These are phyloP conservation scores for Linepithema humile DNA, from an alignment of 1,140 invertebrate species.

Conservation along the genomic window DNA sequence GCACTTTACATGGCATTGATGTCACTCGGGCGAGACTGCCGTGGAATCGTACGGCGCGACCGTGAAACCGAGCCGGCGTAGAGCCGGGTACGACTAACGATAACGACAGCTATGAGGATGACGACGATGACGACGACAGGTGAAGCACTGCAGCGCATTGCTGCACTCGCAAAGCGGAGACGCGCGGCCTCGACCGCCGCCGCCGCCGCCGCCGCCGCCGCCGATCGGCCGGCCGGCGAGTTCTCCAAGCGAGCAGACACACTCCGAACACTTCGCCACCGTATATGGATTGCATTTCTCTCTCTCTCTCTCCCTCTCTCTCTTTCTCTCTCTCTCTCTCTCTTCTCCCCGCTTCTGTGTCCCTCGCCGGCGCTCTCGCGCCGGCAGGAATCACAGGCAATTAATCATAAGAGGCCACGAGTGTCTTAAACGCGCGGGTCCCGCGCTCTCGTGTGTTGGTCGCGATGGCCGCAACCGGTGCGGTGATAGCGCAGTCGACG, in stretches of 20 bases:
- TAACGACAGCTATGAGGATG: not conserved
- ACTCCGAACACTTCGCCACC: constrained; percentile 45
- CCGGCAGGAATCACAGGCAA: constrained; percentile 62
- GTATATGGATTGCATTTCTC: constrained; percentile 47
- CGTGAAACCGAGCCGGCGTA: not conserved
- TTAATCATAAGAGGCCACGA: constrained; percentile 55
- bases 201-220: constrained; percentile 1
- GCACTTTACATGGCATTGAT: too few species aligned
- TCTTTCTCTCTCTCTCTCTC: constrained; percentile 3
- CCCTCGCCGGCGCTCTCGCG: not conserved
- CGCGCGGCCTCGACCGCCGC: constrained; percentile 19
- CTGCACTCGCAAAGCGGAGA: constrained; percentile 27
- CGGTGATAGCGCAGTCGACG: constrained; percentile 49
- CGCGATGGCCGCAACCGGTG: constrained; percentile 3
- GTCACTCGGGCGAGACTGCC: constrained; percentile 25
- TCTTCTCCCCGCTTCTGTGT: not conserved
- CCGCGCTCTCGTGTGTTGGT: constrained; percentile 32
- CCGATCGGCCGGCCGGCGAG: not conserved
- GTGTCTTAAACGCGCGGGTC: not conserved
- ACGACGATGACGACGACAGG: constrained; percentile 10
- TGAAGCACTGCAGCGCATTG: not conserved
- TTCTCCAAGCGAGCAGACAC: not conserved
- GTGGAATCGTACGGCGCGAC: not conserved
- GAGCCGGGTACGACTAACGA: too few species aligned
- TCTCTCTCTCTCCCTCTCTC: too few species aligned